Base-by-base conservation (phyloP, 2,888 invertebrate genomes). In the Eudemis profundana region DNA sequence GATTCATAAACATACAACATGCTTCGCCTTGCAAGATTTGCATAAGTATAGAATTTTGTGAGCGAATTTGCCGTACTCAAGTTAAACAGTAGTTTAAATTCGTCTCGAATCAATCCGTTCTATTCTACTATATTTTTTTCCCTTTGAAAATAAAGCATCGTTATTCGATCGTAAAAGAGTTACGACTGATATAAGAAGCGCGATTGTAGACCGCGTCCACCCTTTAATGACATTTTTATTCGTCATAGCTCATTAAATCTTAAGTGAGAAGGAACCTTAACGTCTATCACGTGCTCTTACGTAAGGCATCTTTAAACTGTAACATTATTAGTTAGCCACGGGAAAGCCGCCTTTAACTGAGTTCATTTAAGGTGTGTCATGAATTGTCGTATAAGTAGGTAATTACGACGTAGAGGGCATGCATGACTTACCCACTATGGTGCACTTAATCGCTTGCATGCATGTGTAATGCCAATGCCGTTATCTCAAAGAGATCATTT, bases 181-280 rank as follows among this genome's bases (percentile, higher is more conserved):
- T 54, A 10, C 15, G 27, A 23, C n/a, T 44, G 44, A 12, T 44
- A 10, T 10, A 44, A 19, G 12, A 51, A 51, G 1, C 4, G 7
- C 33, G 19, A 4, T 40, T n/a, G 42, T 29, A 56, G n/a, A 42
- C 17, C 19, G 8, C 7, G n/a, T 21, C 21, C 5, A 36, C 36
- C 19, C 17, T 21, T 53, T 51, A 53, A 61, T 61, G 19, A 7
- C 51, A 4, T 12, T 51, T 42, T 27, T 38, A 62, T 21, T 40
- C 21, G 49, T 63, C 49, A 63, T 40, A 47, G 62, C 29, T 63
- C 56, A 56, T 63, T 62, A 40, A 46, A 54, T 46, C 53, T 53
- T 46, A 36, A 53, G 23, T 36, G n/a, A 44, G 53, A 46, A 53
- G 53, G 61, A 61, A 42, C 27, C 19, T 29, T 17, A 15, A 33